phyloP scores from a whole-genome alignment of 2,113 vertebrate species.

The Paramormyrops kingsleyae region DNA sequence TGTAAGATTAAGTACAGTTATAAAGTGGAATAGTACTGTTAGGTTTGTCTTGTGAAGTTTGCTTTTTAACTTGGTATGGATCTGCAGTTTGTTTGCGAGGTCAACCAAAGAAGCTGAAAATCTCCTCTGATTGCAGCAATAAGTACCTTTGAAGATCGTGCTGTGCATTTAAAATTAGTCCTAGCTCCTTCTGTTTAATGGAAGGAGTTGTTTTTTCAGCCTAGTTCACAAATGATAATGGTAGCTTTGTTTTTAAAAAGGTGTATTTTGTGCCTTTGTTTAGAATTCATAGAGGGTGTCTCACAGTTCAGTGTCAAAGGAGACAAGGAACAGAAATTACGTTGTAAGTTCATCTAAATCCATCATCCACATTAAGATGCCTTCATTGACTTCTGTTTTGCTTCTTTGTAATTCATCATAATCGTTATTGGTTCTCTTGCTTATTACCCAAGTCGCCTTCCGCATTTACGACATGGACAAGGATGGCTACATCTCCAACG shows the following conservation, averaged over 20 bases:
- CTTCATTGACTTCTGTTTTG: not conserved
- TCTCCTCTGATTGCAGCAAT: not conserved
- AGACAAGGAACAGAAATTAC: constrained; percentile 85
- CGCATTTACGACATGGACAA: constrained; percentile 91
- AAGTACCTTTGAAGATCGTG: not conserved
- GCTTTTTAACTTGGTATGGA: not conserved
- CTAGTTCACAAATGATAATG: not conserved
- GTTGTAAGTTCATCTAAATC: constrained; percentile 66
- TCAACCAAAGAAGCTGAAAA: not conserved
- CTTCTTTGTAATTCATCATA: not conserved
- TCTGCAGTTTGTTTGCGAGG: not conserved
- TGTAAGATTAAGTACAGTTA: not conserved
- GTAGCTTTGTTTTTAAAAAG: not conserved
- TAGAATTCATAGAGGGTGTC: constrained; percentile 87
- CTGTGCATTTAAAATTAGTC: not conserved
- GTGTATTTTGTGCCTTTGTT: constrained; percentile 19
- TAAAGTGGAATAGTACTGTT: not conserved
- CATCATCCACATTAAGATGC: not conserved
- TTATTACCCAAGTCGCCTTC: constrained; percentile 67
- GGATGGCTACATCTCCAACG: constrained; percentile 86
- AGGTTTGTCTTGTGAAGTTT: not conserved
- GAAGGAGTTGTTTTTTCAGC: not conserved
- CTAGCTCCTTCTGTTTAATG: not conserved
- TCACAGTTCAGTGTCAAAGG: constrained; percentile 92
- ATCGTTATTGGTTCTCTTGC: not conserved